phyloP scores from a whole-genome alignment of 1,140 invertebrate genomes.

The Sitodiplosis mosellana region DNA sequence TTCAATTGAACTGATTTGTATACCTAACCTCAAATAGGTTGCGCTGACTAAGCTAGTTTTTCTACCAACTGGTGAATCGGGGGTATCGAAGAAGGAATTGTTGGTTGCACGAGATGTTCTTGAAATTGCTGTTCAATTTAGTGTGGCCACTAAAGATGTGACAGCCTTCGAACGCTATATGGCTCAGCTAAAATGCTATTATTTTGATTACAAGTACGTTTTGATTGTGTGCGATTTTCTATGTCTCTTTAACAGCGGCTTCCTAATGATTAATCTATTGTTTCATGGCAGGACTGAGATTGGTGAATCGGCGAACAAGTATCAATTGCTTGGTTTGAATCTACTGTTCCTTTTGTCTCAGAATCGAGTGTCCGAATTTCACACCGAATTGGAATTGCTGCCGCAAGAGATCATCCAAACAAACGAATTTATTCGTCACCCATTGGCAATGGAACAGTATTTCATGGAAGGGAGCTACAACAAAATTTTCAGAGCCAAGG shows the following conservation, averaged over 20 bases:
- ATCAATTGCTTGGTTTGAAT: conserved; percentile 89
- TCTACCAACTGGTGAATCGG: conserved; percentile 63
- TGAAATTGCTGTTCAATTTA: conserved; percentile 92
- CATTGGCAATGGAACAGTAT: conserved; percentile 91
- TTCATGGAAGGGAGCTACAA: conserved; percentile 60
- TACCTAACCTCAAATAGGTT: conserved; percentile 36
- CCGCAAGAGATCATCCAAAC: conserved; percentile 79
- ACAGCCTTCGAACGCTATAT: conserved; percentile 91
- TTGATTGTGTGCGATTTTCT: background rate
- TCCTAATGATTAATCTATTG: conserved; percentile 2
- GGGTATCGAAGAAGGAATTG: conserved; percentile 69
- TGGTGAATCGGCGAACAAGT: conserved; percentile 86
- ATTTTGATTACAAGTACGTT: conserved; percentile 85
- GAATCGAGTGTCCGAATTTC: conserved; percentile 95
- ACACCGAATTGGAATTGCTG: conserved; percentile 92
- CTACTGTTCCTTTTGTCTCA: conserved; percentile 88
- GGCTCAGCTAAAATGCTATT: conserved; percentile 93
- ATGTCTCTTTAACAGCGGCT: too few species aligned
- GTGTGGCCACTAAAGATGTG: conserved; percentile 78
- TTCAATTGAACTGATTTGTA: background rate
- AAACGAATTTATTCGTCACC: conserved; percentile 89
- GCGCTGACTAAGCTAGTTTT: conserved; percentile 69
- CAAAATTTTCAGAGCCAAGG: background rate
- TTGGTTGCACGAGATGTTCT: conserved; percentile 77
- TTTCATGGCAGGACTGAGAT: conserved; percentile 43